These are phyloP conservation scores for Peromyscus polionotus DNA, from an alignment of 2,113 vertebrate genomes.

Conservation along the genomic window DNA sequence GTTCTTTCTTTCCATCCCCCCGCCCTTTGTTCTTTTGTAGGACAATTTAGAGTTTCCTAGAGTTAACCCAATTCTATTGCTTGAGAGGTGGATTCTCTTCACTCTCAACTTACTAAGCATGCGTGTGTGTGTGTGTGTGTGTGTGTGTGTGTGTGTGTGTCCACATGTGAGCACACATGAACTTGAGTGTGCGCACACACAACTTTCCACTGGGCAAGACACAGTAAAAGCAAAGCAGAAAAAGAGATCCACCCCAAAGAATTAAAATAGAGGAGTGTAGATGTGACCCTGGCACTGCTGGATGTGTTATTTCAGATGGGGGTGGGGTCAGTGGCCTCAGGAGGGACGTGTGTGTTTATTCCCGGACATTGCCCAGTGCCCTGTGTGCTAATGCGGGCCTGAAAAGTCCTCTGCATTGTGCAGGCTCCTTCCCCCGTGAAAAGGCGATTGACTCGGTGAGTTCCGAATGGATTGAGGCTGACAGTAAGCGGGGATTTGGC, in stretches of 20 bases:
- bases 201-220: not conserved
- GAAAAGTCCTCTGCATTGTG: slow-evolving; percentile 78
- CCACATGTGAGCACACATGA: not conserved
- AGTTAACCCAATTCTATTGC: slow-evolving; percentile 7
- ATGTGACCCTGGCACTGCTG: not conserved
- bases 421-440: slow-evolving; percentile 80
- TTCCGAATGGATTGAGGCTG: slow-evolving; percentile 66
- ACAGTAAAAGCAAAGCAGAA: not conserved
- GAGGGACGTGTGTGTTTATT: slow-evolving; percentile 62
- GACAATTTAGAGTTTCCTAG: not conserved
- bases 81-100: not conserved
- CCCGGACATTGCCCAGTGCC: slow-evolving; percentile 72
- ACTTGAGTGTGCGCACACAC: too few species aligned
- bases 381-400: slow-evolving; percentile 74
- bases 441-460: slow-evolving; percentile 80
- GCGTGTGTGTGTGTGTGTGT: accelerated
- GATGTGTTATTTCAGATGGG: not conserved
- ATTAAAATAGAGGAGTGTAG: not conserved
- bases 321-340: slow-evolving; percentile 32
- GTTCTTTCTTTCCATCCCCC: not conserved
- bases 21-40: not conserved
- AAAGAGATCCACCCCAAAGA: not conserved
- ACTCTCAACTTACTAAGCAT: not conserved
- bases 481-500: slow-evolving; percentile 76
- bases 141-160: not conserved